These are phyloP conservation scores for Alitta virens DNA, from an alignment of 2,888 invertebrate genomes.

Conservation along the genomic window DNA sequence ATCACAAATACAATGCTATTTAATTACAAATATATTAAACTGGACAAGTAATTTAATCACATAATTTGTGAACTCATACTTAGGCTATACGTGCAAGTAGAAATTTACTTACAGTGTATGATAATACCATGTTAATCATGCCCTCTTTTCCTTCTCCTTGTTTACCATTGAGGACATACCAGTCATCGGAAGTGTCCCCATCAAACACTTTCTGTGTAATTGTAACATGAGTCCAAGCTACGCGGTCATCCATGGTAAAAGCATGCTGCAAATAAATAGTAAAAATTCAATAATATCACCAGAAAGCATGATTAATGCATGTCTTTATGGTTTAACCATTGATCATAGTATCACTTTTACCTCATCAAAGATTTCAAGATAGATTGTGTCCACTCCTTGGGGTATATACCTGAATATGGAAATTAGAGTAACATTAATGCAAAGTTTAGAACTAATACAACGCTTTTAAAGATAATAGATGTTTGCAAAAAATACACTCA, in stretches of 20 bases:
- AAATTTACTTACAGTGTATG: conserved; percentile 40
- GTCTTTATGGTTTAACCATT: no score
- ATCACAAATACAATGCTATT: no score
- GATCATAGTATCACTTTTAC: conserved; percentile 64
- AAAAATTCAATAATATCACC: background rate
- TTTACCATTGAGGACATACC: conserved; percentile 90
- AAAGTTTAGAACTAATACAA: no score
- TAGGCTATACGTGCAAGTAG: no score
- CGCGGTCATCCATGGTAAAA: conserved; percentile 91
- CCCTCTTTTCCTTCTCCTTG: conserved; percentile 94
- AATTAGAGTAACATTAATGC: background rate
- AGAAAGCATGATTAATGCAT: no score
- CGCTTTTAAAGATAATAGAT: no score
- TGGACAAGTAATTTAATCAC: no score
- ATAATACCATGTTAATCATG: conserved; percentile 82
- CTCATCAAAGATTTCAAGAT: conserved; percentile 92
- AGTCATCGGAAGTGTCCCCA: conserved; percentile 90
- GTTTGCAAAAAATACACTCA: conserved; percentile 56
- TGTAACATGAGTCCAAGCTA: conserved; percentile 89
- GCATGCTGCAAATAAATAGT: conserved; percentile 65
- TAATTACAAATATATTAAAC: no score
- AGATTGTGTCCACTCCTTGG: conserved; percentile 82
- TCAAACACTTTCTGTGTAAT: conserved; percentile 79
- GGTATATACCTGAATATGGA: conserved; percentile 70
- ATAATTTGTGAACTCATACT: no score